phyloP scores from a whole-genome alignment of 1,140 invertebrate genomes.

The Drosophila kikkawai region DNA sequence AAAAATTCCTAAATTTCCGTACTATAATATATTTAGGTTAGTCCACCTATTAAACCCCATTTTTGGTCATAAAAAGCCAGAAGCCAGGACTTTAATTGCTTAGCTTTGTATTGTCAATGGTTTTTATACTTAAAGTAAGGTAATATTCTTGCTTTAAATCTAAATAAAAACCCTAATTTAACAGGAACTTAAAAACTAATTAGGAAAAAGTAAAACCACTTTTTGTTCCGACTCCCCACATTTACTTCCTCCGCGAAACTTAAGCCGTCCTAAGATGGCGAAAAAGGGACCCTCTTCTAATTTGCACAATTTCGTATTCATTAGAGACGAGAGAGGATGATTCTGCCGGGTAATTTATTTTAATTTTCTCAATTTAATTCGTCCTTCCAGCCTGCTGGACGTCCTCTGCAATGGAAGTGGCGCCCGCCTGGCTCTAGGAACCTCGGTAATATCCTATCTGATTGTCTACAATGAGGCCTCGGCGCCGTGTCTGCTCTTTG shows the following conservation, averaged over 20 bases:
- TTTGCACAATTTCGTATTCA: conserved; percentile 45
- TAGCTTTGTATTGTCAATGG: background rate
- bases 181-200: background rate
- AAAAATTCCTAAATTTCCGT: background rate
- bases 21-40: too few relatives aligned
- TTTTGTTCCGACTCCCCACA: background rate
- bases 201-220: conserved; percentile 10
- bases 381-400: conserved; percentile 65
- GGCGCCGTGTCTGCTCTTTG: conserved; percentile 65
- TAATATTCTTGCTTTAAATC: background rate
- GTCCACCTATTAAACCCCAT: background rate
- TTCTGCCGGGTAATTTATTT: conserved; percentile 19
- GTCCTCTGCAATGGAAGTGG: conserved; percentile 74
- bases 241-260: background rate
- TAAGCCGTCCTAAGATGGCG: conserved; percentile 1
- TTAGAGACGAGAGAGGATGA: background rate
- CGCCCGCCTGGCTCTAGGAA: conserved; percentile 77
- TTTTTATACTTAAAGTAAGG: background rate
- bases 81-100: background rate
- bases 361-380: conserved; percentile 19
- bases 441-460: conserved; percentile 71
- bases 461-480: conserved; percentile 82
- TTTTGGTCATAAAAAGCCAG: background rate
- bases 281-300: background rate
- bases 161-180: background rate